Conservation (phyloP, 2,113 vertebrate species). For the Muntiacus reevesi region DNA sequence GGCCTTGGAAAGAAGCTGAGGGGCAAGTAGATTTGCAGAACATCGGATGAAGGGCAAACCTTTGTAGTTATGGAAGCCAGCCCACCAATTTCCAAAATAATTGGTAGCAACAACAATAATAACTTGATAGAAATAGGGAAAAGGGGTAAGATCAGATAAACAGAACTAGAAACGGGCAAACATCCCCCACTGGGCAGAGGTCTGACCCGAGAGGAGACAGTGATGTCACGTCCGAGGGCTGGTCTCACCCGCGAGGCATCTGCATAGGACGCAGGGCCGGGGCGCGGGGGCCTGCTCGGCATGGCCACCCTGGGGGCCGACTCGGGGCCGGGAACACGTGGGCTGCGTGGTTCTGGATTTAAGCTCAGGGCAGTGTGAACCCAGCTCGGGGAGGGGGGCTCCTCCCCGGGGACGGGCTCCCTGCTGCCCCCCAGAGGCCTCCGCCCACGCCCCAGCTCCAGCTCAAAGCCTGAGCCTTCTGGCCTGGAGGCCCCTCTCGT, state of each 20-base stretch:
- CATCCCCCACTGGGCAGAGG: neutral
- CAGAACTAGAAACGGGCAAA: neutral
- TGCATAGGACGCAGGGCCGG: rapidly evolving
- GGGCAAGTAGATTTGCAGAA: neutral
- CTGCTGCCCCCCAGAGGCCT: neutral
- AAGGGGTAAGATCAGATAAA: too few relatives aligned
- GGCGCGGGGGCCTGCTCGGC: rapidly evolving
- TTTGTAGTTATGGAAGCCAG: neutral
- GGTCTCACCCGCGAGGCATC: rapidly evolving
- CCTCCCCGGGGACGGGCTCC: rapidly evolving
- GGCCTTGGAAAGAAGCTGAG: rapidly evolving
- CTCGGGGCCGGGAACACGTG: rapidly evolving
- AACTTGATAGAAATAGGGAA: too few relatives aligned
- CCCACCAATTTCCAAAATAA: rapidly evolving
- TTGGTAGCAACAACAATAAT: neutral
- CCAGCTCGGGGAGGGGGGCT: neutral
- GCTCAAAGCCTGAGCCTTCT: neutral
- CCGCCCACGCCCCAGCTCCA: rapidly evolving
- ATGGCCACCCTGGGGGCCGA: rapidly evolving
- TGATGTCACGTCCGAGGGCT: rapidly evolving
- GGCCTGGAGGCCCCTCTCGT: neutral
- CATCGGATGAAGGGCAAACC: neutral
- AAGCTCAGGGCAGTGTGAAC: neutral
- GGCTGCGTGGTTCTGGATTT: neutral
- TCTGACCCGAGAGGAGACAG: neutral